phyloP scores from a whole-genome alignment of 2,113 vertebrate species.

The Channa maculata region DNA sequence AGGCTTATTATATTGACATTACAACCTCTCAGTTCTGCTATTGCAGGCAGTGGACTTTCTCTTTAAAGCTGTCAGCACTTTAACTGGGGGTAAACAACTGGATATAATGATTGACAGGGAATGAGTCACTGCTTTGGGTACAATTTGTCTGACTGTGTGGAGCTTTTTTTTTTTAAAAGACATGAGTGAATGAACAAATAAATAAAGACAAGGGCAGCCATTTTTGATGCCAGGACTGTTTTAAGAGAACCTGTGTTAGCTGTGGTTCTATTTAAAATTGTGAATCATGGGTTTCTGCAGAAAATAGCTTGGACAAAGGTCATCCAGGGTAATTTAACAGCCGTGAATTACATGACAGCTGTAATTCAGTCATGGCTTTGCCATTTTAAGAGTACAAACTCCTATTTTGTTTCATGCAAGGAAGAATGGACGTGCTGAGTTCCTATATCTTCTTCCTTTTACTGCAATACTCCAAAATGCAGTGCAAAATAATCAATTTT shows the following conservation, averaged over 20 bases:
- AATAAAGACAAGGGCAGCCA: neutral
- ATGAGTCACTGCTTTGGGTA: conserved; percentile 5
- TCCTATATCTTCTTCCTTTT: neutral
- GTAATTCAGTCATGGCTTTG: conserved; percentile 5
- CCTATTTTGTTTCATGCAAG: neutral
- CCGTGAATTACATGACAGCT: conserved; percentile 3
- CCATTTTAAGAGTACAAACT: neutral
- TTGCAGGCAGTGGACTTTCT: neutral
- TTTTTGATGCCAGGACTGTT: neutral
- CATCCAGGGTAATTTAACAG: neutral
- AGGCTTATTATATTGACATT: neutral
- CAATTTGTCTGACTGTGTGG: neutral
- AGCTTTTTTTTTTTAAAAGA: neutral
- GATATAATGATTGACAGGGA: conserved; percentile 30
- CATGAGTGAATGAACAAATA: neutral
- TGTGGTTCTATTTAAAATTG: neutral
- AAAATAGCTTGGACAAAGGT: neutral
- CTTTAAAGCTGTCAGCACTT: neutral
- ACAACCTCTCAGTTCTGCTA: neutral
- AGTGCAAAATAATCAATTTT: no score
- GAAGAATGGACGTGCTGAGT: neutral
- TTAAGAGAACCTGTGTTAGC: no score
- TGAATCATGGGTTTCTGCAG: neutral
- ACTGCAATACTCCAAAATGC: neutral
- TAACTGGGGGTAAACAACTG: neutral